Percentiles rank a stretch among this genome's conserved stretches.
These are phyloP conservation scores for Ahaetulla prasina DNA, from an alignment of 2,113 vertebrate genomes.

Conservation along the genomic window DNA sequence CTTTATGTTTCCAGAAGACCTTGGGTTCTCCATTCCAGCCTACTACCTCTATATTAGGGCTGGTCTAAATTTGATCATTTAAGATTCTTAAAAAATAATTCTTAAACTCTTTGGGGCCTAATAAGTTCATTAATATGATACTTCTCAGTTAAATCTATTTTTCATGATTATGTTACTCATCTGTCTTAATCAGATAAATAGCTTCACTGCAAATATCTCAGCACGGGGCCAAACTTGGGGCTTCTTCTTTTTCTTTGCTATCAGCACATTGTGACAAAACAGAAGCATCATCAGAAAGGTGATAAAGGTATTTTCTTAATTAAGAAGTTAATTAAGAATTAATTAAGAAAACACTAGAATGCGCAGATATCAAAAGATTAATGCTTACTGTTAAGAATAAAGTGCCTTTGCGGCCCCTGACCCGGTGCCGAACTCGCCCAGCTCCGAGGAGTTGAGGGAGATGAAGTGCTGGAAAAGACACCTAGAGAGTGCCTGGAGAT, in stretches of 20 bases:
- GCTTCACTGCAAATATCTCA: neutral
- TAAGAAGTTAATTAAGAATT: too few species aligned
- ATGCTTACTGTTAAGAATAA: too few species aligned
- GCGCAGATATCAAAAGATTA: too few species aligned
- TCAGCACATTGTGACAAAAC: slow-evolving; percentile 14
- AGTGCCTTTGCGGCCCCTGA: too few species aligned
- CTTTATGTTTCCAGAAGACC: neutral
- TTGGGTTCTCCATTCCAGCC: neutral
- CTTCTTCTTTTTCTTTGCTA: slow-evolving; percentile 17
- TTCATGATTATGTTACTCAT: slow-evolving; percentile 39
- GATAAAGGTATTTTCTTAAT: slow-evolving; percentile 12
- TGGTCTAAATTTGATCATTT: neutral
- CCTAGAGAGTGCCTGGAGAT: too few species aligned
- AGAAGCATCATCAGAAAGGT: slow-evolving; percentile 38
- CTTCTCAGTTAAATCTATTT: slow-evolving; percentile 17
- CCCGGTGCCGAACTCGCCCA: too few species aligned
- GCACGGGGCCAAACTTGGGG: slow-evolving; percentile 15
- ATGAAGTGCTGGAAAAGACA: too few species aligned
- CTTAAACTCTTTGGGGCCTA: neutral
- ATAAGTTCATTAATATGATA: neutral
- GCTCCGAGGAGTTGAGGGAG: too few species aligned
- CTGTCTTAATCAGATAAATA: slow-evolving; percentile 31
- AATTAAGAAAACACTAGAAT: too few species aligned
- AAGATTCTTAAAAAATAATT: neutral
- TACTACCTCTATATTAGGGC: neutral